Evolutionary conservation across 2,888 invertebrate genomes (phyloP).

Genomic region (Trachelus stipa): DNA sequence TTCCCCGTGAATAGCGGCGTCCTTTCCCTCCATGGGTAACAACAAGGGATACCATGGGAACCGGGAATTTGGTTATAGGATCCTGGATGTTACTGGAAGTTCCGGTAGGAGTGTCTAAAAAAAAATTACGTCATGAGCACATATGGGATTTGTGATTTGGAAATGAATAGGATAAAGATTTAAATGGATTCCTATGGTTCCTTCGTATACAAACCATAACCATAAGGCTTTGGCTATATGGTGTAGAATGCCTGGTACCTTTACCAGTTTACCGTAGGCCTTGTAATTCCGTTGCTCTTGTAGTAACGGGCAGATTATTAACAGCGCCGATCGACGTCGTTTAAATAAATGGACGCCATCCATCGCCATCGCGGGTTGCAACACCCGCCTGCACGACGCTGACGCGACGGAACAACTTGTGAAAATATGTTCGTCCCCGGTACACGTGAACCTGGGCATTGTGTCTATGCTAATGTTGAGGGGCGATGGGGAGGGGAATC

Average conservation of each 20-base stretch:
- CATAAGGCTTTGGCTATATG: background rate
- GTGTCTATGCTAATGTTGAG: slow-evolving; percentile 27
- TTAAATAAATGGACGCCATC: slow-evolving; percentile 16
- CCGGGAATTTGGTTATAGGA: background rate
- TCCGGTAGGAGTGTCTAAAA: background rate
- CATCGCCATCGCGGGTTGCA: slow-evolving; percentile 12
- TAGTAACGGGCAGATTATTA: slow-evolving; percentile 8
- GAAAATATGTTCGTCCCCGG: slow-evolving; percentile 22
- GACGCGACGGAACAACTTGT: slow-evolving; percentile 20
- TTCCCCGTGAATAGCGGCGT: background rate
- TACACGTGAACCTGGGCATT: slow-evolving; percentile 18
- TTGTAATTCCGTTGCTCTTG: slow-evolving; percentile 6
- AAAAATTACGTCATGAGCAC: background rate
- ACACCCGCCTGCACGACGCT: slow-evolving; percentile 7
- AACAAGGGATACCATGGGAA: background rate
- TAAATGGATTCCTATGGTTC: background rate
- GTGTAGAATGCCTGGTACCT: background rate
- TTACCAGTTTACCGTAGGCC: background rate
- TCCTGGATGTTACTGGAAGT: background rate
- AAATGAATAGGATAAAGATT: background rate
- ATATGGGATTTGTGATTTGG: background rate
- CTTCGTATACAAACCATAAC: background rate
- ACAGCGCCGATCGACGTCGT: slow-evolving; percentile 17
- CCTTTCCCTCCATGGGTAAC: background rate
- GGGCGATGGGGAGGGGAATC: background rate